These are phyloP conservation scores for Andrena cerasifolii DNA, from an alignment of 1,140 invertebrate genomes.

Conservation along the genomic window DNA sequence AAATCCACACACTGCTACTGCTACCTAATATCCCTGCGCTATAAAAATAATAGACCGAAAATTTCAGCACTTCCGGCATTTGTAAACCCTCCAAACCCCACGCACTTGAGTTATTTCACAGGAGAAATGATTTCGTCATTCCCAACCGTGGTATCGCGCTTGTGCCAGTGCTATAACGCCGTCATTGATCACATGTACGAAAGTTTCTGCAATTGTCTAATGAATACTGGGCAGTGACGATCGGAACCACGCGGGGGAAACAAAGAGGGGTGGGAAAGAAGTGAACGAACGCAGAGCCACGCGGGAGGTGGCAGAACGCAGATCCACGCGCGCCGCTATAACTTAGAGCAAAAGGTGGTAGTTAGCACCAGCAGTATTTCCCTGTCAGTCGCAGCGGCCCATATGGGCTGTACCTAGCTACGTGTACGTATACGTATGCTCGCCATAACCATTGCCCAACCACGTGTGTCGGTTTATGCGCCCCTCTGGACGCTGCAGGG, in stretches of 20 bases:
- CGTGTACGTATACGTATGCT: slow-evolving; percentile 24
- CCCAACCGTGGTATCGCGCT: no score
- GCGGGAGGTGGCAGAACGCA: slow-evolving; percentile 18
- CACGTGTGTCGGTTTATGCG: no score
- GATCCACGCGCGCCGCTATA: slow-evolving; percentile 54
- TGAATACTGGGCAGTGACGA: background rate
- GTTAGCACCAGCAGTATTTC: slow-evolving; percentile 66
- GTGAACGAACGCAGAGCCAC: slow-evolving; percentile 1
- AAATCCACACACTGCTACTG: no score
- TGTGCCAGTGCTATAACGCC: no score
- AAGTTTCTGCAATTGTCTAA: background rate
- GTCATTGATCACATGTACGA: background rate
- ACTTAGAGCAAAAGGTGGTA: slow-evolving; percentile 65
- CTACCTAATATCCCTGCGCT: no score
- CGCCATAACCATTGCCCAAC: slow-evolving; percentile 36
- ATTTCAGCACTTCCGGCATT: no score
- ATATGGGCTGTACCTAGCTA: slow-evolving; percentile 49
- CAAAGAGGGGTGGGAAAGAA: slow-evolving; percentile 8
- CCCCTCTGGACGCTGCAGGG: no score
- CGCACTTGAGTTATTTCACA: no score
- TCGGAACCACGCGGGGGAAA: background rate
- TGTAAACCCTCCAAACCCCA: no score
- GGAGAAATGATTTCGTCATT: no score
- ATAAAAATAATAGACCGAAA: no score
- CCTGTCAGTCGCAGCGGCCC: slow-evolving; percentile 59